These are phyloP conservation scores for Orthosia gothica DNA, from an alignment of 2,888 invertebrate species.

Conservation along the genomic window DNA sequence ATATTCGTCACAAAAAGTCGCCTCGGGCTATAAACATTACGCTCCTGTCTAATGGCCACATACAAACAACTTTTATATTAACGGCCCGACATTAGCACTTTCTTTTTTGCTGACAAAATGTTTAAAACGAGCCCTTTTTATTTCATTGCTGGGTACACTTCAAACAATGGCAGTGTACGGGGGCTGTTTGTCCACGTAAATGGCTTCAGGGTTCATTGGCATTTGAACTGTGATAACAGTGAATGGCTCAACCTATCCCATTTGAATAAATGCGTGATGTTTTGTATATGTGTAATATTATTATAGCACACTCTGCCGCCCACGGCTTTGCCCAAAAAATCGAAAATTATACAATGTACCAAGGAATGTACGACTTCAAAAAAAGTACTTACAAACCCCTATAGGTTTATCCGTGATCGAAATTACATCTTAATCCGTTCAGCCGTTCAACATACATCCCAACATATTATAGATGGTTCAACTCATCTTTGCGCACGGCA, in stretches of 20 bases:
- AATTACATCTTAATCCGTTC: too few relatives aligned
- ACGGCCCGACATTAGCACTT: conserved; percentile 60
- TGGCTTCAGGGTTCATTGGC: conserved; percentile 32
- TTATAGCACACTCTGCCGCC: too few relatives aligned
- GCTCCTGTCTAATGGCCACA: conserved; percentile 50
- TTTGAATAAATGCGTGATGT: neutral
- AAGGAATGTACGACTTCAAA: too few relatives aligned
- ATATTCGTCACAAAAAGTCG: conserved; percentile 14
- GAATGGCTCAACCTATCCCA: neutral
- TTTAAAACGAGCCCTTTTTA: conserved; percentile 55
- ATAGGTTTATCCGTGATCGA: too few relatives aligned
- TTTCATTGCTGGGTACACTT: conserved; percentile 52
- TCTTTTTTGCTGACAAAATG: conserved; percentile 64
- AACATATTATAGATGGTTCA: too few relatives aligned
- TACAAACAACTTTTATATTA: conserved; percentile 65
- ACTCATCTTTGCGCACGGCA: too few relatives aligned
- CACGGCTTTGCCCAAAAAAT: too few relatives aligned
- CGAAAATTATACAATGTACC: too few relatives aligned
- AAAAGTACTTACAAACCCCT: too few relatives aligned
- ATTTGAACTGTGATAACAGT: conserved; percentile 19
- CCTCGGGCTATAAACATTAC: conserved; percentile 56
- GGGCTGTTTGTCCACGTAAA: conserved; percentile 43
- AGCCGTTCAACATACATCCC: too few relatives aligned
- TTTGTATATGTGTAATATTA: neutral
- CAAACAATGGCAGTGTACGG: conserved; percentile 44